Evolutionary conservation across 2,113 vertebrate genomes (phyloP).

Genomic region (Archocentrus centrarchus): DNA sequence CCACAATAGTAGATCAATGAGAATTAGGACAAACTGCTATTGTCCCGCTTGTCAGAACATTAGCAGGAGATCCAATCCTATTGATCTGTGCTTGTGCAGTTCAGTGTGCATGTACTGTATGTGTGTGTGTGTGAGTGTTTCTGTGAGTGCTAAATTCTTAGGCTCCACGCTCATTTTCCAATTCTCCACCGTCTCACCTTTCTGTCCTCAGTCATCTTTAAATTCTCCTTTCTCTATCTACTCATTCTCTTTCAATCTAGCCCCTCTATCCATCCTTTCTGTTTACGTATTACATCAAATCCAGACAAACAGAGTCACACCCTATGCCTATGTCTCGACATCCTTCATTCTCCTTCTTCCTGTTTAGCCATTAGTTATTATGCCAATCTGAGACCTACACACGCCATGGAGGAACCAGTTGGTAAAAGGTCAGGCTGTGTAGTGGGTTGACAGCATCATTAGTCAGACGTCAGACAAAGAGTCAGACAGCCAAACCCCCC

Average conservation of each 20-base stretch:
- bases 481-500: conserved; percentile 57
- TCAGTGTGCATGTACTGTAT: neutral
- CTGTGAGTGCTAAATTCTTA: neutral
- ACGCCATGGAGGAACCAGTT: conserved; percentile 57
- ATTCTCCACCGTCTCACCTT: neutral
- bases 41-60: conserved; percentile 47
- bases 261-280: neutral
- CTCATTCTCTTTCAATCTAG: neutral
- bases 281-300: conserved; percentile 34
- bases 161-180: conserved; percentile 15
- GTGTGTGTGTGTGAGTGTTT: neutral
- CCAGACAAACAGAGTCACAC: conserved; percentile 45
- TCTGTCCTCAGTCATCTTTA: neutral
- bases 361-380: conserved; percentile 65
- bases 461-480: conserved; percentile 73
- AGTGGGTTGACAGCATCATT: conserved; percentile 75
- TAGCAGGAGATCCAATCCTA: conserved; percentile 48
- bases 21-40: conserved; percentile 44
- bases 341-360: conserved; percentile 24
- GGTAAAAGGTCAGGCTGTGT: conserved; percentile 78
- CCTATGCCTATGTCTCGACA: conserved; percentile 24
- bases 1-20: conserved; percentile 55
- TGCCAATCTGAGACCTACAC: conserved; percentile 60
- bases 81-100: conserved; percentile 43
- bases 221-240: neutral